These are phyloP conservation scores for Apantesis nais DNA, from an alignment of 2,888 invertebrate species.

Conservation along the genomic window DNA sequence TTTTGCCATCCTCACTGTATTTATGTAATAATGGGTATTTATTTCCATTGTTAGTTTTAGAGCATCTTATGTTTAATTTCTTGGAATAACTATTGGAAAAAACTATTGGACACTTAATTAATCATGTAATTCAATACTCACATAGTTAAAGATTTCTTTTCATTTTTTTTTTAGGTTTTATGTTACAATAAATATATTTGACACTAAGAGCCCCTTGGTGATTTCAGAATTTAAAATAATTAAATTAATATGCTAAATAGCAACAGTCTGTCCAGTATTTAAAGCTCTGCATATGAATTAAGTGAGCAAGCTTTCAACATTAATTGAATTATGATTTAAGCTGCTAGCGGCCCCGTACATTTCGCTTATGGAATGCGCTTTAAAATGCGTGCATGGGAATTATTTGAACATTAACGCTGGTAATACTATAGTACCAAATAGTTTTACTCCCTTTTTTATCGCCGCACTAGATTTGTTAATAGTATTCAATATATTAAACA, in stretches of 20 bases:
- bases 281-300: slow-evolving; percentile 31
- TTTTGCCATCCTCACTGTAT: slow-evolving; percentile 32
- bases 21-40: slow-evolving; percentile 33
- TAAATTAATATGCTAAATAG: slow-evolving; percentile 26
- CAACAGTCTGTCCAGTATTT: slow-evolving; percentile 22
- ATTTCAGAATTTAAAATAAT: slow-evolving; percentile 8
- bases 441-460: slow-evolving; percentile 56
- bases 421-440: slow-evolving; percentile 61
- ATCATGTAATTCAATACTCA: slow-evolving; percentile 36
- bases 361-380: slow-evolving; percentile 59
- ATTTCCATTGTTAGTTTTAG: slow-evolving; percentile 44
- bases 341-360: slow-evolving; percentile 47
- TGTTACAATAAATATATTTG: slow-evolving; percentile 6
- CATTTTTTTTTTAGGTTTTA: background rate
- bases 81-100: no score
- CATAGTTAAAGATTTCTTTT: slow-evolving; percentile 31
- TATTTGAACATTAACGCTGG: slow-evolving; percentile 65
- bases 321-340: slow-evolving; percentile 45
- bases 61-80: slow-evolving; percentile 35
- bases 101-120: slow-evolving; percentile 34
- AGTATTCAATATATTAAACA: slow-evolving; percentile 62
- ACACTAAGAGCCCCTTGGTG: background rate
- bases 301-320: slow-evolving; percentile 34
- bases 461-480: slow-evolving; percentile 62
- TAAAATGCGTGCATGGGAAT: slow-evolving; percentile 61